phyloP scores from a whole-genome alignment of 2,113 vertebrate species.

The Globicephala melas region DNA sequence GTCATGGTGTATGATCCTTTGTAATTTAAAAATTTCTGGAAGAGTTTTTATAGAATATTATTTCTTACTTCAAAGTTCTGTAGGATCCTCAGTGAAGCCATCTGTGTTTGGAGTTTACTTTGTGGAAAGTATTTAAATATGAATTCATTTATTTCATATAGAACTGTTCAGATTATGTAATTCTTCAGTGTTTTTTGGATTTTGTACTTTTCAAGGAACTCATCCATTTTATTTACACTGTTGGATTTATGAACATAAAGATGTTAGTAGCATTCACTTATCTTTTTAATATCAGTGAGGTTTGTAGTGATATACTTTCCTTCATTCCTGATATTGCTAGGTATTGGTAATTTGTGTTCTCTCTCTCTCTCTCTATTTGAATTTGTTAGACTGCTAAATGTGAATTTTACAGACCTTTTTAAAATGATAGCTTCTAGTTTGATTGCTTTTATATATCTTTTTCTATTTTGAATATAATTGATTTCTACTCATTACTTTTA shows the following conservation, averaged over 20 bases:
- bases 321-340: background rate
- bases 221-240: background rate
- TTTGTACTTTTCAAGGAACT: background rate
- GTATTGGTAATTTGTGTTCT: background rate
- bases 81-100: background rate
- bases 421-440: background rate
- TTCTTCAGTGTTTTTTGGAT: background rate
- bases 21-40: background rate
- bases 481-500: background rate
- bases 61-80: background rate
- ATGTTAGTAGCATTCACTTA: background rate
- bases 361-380: background rate
- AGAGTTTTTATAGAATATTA: background rate
- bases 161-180: background rate
- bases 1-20: background rate
- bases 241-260: background rate
- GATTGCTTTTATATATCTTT: background rate
- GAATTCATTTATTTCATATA: background rate
- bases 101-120: background rate
- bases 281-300: background rate
- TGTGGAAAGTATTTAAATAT: background rate
- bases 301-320: background rate
- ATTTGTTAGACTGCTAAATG: background rate
- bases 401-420: background rate
- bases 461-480: background rate